These are phyloP conservation scores for Umimayanthus kanabou DNA, from an alignment of 92 coral and sea anemone species.

Conservation along the genomic window DNA sequence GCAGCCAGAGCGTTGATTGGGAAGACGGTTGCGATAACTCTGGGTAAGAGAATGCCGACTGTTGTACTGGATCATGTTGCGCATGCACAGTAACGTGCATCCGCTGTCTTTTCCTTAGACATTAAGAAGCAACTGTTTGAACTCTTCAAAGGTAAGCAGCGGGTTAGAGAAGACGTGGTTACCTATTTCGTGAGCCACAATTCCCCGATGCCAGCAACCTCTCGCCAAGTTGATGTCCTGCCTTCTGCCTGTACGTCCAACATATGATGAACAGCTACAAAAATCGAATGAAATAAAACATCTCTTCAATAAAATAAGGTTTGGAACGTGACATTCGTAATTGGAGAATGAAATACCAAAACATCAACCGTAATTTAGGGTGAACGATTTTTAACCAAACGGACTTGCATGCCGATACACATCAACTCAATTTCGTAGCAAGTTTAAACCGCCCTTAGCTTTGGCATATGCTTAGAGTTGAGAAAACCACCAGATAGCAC, in stretches of 20 bases:
- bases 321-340: neutral
- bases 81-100: too few species aligned
- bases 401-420: too few species aligned
- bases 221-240: constrained; percentile 77
- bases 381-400: too few species aligned
- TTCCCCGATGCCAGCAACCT: constrained; percentile 83
- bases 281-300: neutral
- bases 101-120: too few species aligned
- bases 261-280: constrained; percentile 72
- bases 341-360: neutral
- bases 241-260: constrained; percentile 77
- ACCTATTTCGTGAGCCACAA: constrained; percentile 94
- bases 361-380: neutral
- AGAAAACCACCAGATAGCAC: too few species aligned
- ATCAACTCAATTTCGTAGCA: neutral
- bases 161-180: neutral
- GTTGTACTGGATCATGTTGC: too few species aligned
- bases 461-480: too few species aligned
- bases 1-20: too few species aligned
- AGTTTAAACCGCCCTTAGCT: neutral
- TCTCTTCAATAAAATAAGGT: neutral
- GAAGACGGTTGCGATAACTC: too few species aligned
- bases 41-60: too few species aligned
- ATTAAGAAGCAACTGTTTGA: too few species aligned
- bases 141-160: too few species aligned